phyloP scores from a whole-genome alignment of 2,113 vertebrate genomes.

The Himantopus leucocephalus region DNA sequence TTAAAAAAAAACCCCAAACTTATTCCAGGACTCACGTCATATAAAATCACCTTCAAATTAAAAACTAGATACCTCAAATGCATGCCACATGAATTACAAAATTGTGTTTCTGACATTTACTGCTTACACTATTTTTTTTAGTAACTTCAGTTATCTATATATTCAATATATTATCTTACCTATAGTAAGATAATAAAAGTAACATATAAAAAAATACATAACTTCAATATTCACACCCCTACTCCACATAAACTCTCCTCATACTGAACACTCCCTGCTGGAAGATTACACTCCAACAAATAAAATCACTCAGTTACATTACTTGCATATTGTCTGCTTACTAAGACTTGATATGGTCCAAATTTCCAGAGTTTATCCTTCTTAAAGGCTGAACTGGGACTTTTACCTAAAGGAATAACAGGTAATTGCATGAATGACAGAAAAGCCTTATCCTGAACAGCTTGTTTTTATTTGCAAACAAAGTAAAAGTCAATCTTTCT shows the following conservation, averaged over 20 bases:
- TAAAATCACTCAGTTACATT: neutral
- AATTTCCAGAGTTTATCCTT: neutral
- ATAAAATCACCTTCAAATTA: neutral
- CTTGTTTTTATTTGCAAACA: neutral
- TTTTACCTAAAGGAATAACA: neutral
- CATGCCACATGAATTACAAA: rapidly evolving
- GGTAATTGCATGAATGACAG: neutral
- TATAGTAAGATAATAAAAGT: neutral
- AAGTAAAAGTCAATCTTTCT: neutral
- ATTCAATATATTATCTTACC: neutral
- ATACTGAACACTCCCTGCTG: neutral
- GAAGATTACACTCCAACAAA: neutral
- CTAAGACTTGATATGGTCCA: neutral
- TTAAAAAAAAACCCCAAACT: neutral
- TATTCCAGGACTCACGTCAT: neutral
- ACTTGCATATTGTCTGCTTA: neutral
- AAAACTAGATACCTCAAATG: neutral
- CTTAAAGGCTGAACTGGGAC: neutral
- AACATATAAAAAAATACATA: neutral
- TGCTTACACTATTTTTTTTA: neutral
- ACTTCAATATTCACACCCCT: neutral
- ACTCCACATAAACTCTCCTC: neutral
- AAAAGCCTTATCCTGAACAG: neutral
- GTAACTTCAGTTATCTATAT: neutral
- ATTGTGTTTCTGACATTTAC: neutral